These are phyloP conservation scores for Ormia ochracea DNA, from an alignment of 2,888 invertebrate genomes.

Conservation along the genomic window DNA sequence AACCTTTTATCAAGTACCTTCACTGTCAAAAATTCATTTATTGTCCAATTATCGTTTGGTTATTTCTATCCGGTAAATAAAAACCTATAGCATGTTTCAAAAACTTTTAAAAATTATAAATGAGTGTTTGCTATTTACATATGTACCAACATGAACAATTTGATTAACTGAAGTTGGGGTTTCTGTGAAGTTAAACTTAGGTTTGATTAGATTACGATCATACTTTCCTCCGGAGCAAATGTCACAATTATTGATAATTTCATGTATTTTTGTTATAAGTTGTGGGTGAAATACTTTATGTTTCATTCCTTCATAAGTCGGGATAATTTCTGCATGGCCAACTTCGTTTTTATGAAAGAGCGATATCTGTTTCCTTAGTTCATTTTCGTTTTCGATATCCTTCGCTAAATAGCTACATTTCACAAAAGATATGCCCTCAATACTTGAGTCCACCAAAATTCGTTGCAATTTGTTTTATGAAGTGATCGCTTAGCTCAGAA, in stretches of 20 bases:
- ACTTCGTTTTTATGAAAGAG: constrained; percentile 59
- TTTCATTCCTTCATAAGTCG: constrained; percentile 56
- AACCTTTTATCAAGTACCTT: constrained; percentile 3
- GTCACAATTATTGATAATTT: constrained; percentile 61
- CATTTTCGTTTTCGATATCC: constrained; percentile 50
- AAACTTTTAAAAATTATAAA: constrained; percentile 49
- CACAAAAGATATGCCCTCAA: background rate
- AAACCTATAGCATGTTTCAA: constrained; percentile 39
- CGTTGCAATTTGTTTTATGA: too few species aligned
- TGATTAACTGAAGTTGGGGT: too few species aligned
- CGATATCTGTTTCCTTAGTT: constrained; percentile 53
- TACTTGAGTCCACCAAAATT: too few species aligned
- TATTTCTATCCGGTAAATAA: constrained; percentile 18
- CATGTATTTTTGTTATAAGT: too few species aligned
- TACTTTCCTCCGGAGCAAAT: constrained; percentile 51
- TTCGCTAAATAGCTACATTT: constrained; percentile 14
- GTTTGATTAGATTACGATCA: too few species aligned
- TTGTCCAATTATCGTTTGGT: too few species aligned
- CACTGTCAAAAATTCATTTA: constrained; percentile 35
- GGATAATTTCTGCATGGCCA: constrained; percentile 58
- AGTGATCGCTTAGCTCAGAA: too few species aligned
- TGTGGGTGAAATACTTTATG: constrained; percentile 45
- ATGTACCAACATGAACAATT: constrained; percentile 1
- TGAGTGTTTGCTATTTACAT: constrained; percentile 31
- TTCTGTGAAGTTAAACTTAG: too few species aligned